phyloP scores from a whole-genome alignment of 2,888 invertebrate species.

The Lasius fuliginosus region DNA sequence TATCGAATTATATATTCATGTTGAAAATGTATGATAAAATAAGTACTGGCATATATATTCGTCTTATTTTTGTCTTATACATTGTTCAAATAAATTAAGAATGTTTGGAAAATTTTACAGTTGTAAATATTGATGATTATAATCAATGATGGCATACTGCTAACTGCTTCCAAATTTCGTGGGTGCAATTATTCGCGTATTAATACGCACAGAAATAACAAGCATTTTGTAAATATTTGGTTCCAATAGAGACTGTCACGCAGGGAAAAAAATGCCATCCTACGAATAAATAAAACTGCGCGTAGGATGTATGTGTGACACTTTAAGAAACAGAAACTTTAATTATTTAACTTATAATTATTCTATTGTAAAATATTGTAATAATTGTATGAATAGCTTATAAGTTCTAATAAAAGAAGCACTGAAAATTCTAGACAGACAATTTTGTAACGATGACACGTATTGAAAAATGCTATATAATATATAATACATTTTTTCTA shows the following conservation, averaged over 20 bases:
- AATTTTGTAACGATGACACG: conserved; percentile 14
- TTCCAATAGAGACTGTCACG: conserved; percentile 55
- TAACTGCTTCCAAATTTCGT: conserved; percentile 42
- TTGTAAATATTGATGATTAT: neutral
- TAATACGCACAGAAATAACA: conserved; percentile 25
- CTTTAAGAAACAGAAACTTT: conserved; percentile 72
- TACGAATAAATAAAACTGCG: conserved; percentile 66
- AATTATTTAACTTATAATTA: conserved; percentile 81
- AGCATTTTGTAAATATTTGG: conserved; percentile 64
- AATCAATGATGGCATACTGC: conserved; percentile 58
- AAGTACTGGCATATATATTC: neutral
- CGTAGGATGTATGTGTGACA: conserved; percentile 75
- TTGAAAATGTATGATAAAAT: neutral
- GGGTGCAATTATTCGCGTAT: conserved; percentile 38
- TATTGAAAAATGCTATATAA: neutral
- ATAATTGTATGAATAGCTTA: conserved; percentile 81
- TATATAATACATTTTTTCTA: conserved; percentile 31
- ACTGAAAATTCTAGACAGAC: conserved; percentile 62
- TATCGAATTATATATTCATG: neutral
- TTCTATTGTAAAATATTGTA: conserved; percentile 83
- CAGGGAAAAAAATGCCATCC: conserved; percentile 52
- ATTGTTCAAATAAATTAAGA: conserved; percentile 1
- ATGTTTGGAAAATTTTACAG: neutral
- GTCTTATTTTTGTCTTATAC: neutral
- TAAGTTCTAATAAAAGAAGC: conserved; percentile 83